Evolutionary conservation across 2,888 invertebrate species (phyloP).

Genomic region (Pheosia gnoma): DNA sequence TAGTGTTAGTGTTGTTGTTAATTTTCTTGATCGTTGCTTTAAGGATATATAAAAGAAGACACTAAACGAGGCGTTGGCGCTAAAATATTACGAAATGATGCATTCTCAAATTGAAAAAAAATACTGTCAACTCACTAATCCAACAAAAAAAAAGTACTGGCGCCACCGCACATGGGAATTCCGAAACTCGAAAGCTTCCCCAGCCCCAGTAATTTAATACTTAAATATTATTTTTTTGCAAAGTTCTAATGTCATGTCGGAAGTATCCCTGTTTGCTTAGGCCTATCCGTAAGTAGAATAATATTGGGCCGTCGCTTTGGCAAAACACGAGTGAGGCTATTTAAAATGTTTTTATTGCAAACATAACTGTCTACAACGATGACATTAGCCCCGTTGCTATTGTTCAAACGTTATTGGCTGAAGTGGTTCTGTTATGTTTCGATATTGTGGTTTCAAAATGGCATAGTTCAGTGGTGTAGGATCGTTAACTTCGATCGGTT

Average conservation of each 20-base stretch:
- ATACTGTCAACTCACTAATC: conserved; percentile 44
- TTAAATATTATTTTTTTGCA: conserved; percentile 65
- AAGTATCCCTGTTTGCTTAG: conserved; percentile 76
- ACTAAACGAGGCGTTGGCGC: no score
- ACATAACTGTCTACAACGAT: conserved; percentile 41
- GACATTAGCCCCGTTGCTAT: conserved; percentile 4
- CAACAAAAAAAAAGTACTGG: conserved; percentile 54
- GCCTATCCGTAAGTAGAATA: conserved; percentile 67
- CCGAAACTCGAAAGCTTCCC: conserved; percentile 43
- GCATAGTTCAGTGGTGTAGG: neutral
- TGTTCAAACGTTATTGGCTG: conserved; percentile 1
- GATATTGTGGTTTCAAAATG: neutral
- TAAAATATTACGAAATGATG: neutral
- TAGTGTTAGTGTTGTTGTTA: no score
- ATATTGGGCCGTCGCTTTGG: conserved; percentile 63
- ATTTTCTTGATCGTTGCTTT: no score
- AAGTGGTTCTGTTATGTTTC: neutral
- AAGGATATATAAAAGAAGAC: no score
- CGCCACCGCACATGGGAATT: conserved; percentile 64
- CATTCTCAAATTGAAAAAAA: conserved; percentile 17
- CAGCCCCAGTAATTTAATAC: conserved; percentile 67
- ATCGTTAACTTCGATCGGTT: neutral
- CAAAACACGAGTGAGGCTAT: conserved; percentile 53
- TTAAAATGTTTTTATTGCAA: conserved; percentile 58
- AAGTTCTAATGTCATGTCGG: conserved; percentile 71